phyloP scores from a whole-genome alignment of 1,140 invertebrate species.

The Zophobas morio region DNA sequence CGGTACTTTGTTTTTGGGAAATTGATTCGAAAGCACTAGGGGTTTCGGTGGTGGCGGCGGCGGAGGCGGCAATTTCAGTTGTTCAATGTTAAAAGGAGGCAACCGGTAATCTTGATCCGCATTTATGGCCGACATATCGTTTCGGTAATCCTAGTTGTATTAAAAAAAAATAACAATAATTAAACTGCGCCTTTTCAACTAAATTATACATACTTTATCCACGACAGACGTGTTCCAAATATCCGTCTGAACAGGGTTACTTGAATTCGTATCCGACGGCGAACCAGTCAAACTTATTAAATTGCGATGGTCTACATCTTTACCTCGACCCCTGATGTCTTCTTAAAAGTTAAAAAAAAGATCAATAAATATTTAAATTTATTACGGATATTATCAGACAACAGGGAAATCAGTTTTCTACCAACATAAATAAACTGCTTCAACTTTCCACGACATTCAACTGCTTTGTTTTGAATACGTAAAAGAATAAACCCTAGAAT shows the following conservation, averaged over 20 bases:
- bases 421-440: too few species aligned
- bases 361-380: not conserved
- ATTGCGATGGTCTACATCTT: conserved; percentile 86
- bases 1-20: conserved; percentile 67
- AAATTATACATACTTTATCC: conserved; percentile 52
- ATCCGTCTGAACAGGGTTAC: conserved; percentile 26
- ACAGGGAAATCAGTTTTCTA: not conserved
- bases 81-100: conserved; percentile 58
- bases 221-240: conserved; percentile 33
- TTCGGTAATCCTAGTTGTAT: conserved; percentile 55
- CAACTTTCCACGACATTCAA: too few species aligned
- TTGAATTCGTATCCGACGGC: conserved; percentile 68
- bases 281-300: conserved; percentile 86
- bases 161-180: not conserved
- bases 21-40: not conserved
- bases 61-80: conserved; percentile 62
- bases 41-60: conserved; percentile 59
- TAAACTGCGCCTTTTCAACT: not conserved
- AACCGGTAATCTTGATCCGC: conserved; percentile 63
- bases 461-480: not conserved
- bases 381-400: not conserved
- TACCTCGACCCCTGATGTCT: conserved; percentile 50
- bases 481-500: not conserved
- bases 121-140: conserved; percentile 7
- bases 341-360: conserved; percentile 27